phyloP scores from a whole-genome alignment of 2,888 invertebrate species.

The Carterocephalus palaemon region DNA sequence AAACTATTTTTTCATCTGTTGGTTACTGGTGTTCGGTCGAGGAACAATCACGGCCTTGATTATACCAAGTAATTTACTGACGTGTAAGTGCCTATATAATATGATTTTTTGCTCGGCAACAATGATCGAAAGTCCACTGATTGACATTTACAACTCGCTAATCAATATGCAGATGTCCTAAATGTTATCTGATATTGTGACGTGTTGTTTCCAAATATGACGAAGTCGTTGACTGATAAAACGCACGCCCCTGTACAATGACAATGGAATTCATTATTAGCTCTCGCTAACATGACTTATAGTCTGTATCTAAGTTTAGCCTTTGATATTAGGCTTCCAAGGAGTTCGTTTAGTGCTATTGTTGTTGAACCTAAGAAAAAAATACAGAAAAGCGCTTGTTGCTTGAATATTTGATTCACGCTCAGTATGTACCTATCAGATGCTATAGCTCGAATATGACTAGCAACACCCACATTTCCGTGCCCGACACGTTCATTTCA shows the following conservation, averaged over 20 bases:
- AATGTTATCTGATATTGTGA: slow-evolving; percentile 66
- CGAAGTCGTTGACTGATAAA: slow-evolving; percentile 55
- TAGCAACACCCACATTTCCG: slow-evolving; percentile 32
- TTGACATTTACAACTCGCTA: slow-evolving; percentile 61
- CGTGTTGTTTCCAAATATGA: slow-evolving; percentile 57
- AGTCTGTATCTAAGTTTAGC: slow-evolving; percentile 52
- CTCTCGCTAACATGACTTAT: slow-evolving; percentile 46
- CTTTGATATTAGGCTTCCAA: slow-evolving; percentile 45
- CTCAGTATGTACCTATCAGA: slow-evolving; percentile 34
- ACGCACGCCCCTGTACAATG: slow-evolving; percentile 46
- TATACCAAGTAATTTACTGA: slow-evolving; percentile 42
- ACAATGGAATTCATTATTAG: slow-evolving; percentile 57
- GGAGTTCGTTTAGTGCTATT: slow-evolving; percentile 58
- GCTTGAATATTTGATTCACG: slow-evolving; percentile 32
- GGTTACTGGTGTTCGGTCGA: slow-evolving; percentile 37
- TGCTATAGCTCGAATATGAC: slow-evolving; percentile 25
- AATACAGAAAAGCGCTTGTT: slow-evolving; percentile 34
- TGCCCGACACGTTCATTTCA: slow-evolving; percentile 18
- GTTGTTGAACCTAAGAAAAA: slow-evolving; percentile 46
- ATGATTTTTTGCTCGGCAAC: slow-evolving; percentile 42
- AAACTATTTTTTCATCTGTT: slow-evolving; percentile 49
- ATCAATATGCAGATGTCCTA: slow-evolving; percentile 61
- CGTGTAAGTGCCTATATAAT: slow-evolving; percentile 43
- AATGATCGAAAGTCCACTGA: slow-evolving; percentile 52
- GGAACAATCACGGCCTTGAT: slow-evolving; percentile 48